A percentile compares a stretch with the other conserved stretches of the same genome.
Evolutionary conservation across 2,797 vertebrate species (phyloP).

Genomic region (Onychomys torridus): DNA sequence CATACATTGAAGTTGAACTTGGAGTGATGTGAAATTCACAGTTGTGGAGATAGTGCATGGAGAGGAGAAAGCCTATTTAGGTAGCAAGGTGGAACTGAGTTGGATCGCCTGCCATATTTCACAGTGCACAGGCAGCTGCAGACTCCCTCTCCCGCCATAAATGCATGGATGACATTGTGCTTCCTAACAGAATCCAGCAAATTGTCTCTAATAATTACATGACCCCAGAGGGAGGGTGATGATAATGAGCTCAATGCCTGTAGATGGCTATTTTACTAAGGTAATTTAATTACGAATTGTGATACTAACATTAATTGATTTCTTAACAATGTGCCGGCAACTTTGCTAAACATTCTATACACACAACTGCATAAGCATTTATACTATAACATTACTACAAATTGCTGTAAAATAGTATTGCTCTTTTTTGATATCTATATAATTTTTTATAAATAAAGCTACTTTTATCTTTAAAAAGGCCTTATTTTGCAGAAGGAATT

Average conservation of each 20-base stretch:
- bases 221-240: constrained; percentile 18
- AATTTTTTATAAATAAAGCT: not conserved
- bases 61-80: not conserved
- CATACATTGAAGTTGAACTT: not conserved
- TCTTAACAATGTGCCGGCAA: constrained; percentile 35
- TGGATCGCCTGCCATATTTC: not conserved
- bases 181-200: not conserved
- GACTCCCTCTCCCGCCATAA: too few relatives aligned
- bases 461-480: not conserved
- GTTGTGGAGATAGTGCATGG: too few relatives aligned
- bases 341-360: constrained; percentile 9
- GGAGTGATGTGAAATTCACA: not conserved
- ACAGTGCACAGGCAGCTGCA: not conserved
- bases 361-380: not conserved
- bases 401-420: not conserved
- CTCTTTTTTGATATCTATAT: not conserved
- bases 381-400: not conserved
- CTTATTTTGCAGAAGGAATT: not conserved
- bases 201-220: constrained; percentile 43
- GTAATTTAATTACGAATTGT: constrained; percentile 56
- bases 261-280: not conserved
- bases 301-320: constrained; percentile 32
- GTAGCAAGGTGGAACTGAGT: too few relatives aligned
- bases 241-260: constrained; percentile 29
- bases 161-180: not conserved